A percentile compares a stretch with the other conserved stretches of the same genome.
phyloP scores from a whole-genome alignment of 1,140 invertebrate genomes.

The Oryctes rhinoceros region DNA sequence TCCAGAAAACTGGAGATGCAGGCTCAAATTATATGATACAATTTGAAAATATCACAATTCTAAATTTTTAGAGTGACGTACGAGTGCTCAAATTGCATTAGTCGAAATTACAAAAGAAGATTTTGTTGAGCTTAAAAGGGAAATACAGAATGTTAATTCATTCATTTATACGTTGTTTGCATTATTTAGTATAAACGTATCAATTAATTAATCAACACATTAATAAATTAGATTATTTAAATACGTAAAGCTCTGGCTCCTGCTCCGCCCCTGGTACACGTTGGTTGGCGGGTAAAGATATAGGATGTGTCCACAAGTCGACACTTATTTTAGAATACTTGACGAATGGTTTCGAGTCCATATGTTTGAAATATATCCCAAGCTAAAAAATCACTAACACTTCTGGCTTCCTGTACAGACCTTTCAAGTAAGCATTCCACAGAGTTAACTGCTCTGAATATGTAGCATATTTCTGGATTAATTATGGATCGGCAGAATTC shows the following conservation, averaged over 20 bases:
- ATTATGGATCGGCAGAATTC: not conserved
- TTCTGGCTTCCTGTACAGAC: conserved; percentile 6
- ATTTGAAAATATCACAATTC: too few relatives aligned
- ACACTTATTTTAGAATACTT: conserved; percentile 28
- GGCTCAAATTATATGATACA: too few relatives aligned
- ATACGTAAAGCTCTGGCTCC: not conserved
- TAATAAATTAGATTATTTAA: too few relatives aligned
- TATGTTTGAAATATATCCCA: conserved; percentile 22
- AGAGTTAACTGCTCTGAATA: not conserved
- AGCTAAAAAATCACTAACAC: conserved; percentile 6
- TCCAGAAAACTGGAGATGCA: too few relatives aligned
- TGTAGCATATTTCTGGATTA: conserved; percentile 19
- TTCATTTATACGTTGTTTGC: too few relatives aligned
- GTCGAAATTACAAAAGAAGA: too few relatives aligned
- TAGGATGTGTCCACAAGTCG: conserved; percentile 20
- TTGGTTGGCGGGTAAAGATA: not conserved
- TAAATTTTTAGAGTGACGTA: too few relatives aligned
- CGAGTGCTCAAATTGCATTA: too few relatives aligned
- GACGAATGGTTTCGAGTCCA: not conserved
- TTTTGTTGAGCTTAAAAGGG: too few relatives aligned
- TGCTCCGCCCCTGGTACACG: not conserved
- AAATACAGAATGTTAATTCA: too few relatives aligned
- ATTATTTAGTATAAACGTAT: too few relatives aligned
- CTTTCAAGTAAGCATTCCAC: conserved; percentile 7
- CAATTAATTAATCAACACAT: too few relatives aligned